Conservation (phyloP, 2,797 vertebrate species). For the Melanotaenia nigrans region DNA sequence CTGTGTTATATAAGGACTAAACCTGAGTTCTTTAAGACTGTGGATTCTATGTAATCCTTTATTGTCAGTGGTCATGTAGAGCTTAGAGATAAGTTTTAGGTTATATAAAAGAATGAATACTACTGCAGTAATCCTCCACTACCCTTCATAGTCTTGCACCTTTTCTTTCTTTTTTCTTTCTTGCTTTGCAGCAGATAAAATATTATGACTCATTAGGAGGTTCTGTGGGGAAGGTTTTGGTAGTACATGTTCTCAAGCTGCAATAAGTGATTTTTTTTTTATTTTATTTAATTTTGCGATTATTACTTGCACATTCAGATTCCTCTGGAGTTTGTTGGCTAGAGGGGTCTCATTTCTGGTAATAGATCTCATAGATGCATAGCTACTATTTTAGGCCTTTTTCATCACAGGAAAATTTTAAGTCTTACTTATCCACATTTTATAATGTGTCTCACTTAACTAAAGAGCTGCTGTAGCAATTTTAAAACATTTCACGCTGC, state of each 20-base stretch:
- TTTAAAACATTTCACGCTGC: not conserved
- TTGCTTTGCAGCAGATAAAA: conserved; percentile 27
- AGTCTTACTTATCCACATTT: not conserved
- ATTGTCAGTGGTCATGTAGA: conserved; percentile 46
- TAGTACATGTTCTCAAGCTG: conserved; percentile 21
- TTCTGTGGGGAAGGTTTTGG: conserved; percentile 32
- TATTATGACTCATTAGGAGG: conserved; percentile 30
- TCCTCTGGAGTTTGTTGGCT: conserved; percentile 21
- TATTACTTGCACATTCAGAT: conserved; percentile 4
- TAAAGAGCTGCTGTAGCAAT: not conserved
- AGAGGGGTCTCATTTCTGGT: not conserved
- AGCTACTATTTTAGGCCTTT: not conserved
- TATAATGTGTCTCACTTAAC: not conserved
- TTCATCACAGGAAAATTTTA: not conserved
- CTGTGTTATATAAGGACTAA: conserved; percentile 49
- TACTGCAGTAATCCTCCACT: conserved; percentile 34
- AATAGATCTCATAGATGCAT: not conserved
- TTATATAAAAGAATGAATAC: conserved; percentile 29
- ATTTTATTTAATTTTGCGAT: not conserved
- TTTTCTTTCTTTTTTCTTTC: conserved; percentile 28
- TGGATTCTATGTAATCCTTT: conserved; percentile 56
- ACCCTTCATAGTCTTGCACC: conserved; percentile 26
- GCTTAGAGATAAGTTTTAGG: conserved; percentile 42
- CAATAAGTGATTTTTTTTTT: conserved; percentile 13
- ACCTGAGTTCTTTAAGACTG: conserved; percentile 40